Conservation (phyloP, 2,888 invertebrate genomes). For the Caenorhabditis afra region DNA sequence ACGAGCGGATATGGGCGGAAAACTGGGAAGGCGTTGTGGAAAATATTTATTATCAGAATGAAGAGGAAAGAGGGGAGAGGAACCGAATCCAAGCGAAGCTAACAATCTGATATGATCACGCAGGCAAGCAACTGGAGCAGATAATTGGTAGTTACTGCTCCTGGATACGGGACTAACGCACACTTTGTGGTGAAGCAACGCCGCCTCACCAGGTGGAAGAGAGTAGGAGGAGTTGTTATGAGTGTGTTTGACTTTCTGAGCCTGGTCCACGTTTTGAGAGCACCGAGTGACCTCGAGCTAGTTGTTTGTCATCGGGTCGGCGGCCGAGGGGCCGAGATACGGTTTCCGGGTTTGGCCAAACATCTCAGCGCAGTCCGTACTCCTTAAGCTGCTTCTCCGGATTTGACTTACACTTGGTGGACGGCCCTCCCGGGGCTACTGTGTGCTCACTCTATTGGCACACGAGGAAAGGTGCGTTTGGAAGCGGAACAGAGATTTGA, state of each 20-base stretch:
- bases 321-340: constrained; percentile 53
- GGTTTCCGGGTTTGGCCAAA: constrained; percentile 71
- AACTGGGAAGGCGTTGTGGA: constrained; percentile 17
- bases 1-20: constrained; percentile 31
- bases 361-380: constrained; percentile 49
- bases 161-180: constrained; percentile 28
- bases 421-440: constrained; percentile 22
- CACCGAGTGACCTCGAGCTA: constrained; percentile 56
- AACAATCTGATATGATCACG: constrained; percentile 37
- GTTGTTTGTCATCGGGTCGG: constrained; percentile 59
- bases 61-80: constrained; percentile 4
- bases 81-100: constrained; percentile 30
- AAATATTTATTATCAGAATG: constrained; percentile 33
- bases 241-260: constrained; percentile 53
- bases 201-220: constrained; percentile 7
- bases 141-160: constrained; percentile 23
- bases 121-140: background rate
- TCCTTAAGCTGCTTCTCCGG: constrained; percentile 57
- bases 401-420: constrained; percentile 41
- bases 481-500: background rate
- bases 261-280: constrained; percentile 64
- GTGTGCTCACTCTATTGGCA: constrained; percentile 45
- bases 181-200: constrained; percentile 16
- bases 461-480: constrained; percentile 14
- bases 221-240: constrained; percentile 30